Percentiles rank a stretch among this genome's conserved stretches.
Conservation (phyloP, 2,113 vertebrate genomes). For the Actenoides lindsayi region DNA sequence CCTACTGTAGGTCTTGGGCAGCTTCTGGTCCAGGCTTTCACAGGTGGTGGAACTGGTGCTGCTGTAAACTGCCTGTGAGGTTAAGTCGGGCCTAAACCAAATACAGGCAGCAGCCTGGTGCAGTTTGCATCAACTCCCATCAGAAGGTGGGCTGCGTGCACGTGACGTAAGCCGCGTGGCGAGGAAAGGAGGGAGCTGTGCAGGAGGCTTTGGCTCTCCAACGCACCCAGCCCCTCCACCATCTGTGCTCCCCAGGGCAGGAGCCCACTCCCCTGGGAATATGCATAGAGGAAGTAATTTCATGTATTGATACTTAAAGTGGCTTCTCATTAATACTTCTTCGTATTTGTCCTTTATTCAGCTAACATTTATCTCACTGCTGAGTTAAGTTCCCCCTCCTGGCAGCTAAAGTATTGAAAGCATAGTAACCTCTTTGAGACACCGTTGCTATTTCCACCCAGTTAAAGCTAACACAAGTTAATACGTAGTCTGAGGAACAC, state of each 20-base stretch:
- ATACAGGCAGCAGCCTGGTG: fast-evolving
- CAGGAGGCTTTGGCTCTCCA: fast-evolving
- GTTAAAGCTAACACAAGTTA: neutral
- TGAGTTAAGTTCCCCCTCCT: neutral
- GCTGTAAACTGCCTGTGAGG: neutral
- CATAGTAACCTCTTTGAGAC: neutral
- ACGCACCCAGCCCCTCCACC: fast-evolving
- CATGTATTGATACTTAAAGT: neutral
- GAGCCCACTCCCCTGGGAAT: neutral
- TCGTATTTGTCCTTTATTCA: neutral
- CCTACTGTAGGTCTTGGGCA: fast-evolving
- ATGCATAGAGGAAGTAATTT: neutral
- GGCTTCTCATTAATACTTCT: neutral
- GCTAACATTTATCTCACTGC: neutral
- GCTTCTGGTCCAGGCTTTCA: neutral
- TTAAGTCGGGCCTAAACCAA: neutral
- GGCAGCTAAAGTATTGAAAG: neutral
- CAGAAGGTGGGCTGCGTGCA: fast-evolving
- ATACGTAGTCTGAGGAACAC: neutral
- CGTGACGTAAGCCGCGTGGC: fast-evolving
- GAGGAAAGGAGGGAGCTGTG: neutral
- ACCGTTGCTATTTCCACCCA: neutral
- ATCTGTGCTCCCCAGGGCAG: fast-evolving
- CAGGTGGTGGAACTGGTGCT: neutral
- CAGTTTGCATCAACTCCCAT: neutral